Conservation (phyloP, 2,113 vertebrate species). For the Pangasianodon gigas region DNA sequence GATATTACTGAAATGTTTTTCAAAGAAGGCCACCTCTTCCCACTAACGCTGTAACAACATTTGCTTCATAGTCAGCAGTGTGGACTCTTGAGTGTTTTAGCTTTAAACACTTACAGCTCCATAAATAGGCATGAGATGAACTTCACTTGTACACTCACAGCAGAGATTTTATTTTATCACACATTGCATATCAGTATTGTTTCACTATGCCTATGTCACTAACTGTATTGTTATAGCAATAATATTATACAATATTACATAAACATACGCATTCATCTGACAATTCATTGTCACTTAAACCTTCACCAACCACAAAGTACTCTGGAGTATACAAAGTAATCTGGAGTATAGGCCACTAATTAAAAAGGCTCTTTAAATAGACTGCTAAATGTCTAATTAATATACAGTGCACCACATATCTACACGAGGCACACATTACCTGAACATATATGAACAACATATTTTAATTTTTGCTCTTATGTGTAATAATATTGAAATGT, state of each 20-base stretch:
- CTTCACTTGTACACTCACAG: slow-evolving; percentile 16
- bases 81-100: neutral
- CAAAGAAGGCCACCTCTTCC: slow-evolving; percentile 14
- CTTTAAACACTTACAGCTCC: slow-evolving; percentile 14
- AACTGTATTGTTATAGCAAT: neutral
- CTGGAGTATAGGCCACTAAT: neutral
- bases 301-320: neutral
- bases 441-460: neutral
- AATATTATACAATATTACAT: neutral
- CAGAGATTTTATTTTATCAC: slow-evolving; percentile 1
- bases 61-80: slow-evolving; percentile 36
- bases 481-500: neutral
- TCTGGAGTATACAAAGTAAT: no score
- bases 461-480: neutral
- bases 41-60: slow-evolving; percentile 37
- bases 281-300: neutral
- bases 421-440: neutral
- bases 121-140: slow-evolving; percentile 22
- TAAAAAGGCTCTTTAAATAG: neutral
- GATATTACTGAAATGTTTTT: slow-evolving; percentile 26
- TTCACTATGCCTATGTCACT: neutral
- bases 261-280: neutral
- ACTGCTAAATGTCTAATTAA: neutral
- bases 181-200: neutral
- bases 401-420: neutral